Percentiles rank a stretch among this genome's conserved stretches.
These are phyloP conservation scores for Habropoda laboriosa DNA, from an alignment of 1,140 invertebrate species.

Conservation along the genomic window DNA sequence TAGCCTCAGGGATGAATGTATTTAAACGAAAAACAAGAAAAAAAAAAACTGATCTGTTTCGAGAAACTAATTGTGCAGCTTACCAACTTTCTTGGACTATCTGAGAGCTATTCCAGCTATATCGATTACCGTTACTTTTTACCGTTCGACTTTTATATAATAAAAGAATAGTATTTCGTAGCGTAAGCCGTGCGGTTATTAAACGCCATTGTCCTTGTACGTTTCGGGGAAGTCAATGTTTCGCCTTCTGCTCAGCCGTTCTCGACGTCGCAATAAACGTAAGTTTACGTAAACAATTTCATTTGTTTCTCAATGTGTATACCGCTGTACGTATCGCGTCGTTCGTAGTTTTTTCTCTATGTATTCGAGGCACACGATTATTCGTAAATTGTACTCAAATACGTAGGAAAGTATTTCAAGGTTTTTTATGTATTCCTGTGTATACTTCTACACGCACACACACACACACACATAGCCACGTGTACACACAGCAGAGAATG, in stretches of 20 bases:
- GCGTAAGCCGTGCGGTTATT: no score
- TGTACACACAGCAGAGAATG: slow-evolving; percentile 1
- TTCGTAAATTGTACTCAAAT: slow-evolving; percentile 41
- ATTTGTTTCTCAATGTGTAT: slow-evolving; percentile 3
- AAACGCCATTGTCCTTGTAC: not conserved
- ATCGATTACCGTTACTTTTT: slow-evolving; percentile 16
- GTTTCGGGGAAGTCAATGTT: not conserved
- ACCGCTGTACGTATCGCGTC: not conserved
- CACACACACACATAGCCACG: no score
- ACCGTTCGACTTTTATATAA: slow-evolving; percentile 2
- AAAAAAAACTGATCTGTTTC: no score
- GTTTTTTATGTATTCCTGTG: slow-evolving; percentile 29
- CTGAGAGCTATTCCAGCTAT: slow-evolving; percentile 19
- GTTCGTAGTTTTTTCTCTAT: slow-evolving; percentile 22
- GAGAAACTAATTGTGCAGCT: no score
- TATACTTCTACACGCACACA: no score
- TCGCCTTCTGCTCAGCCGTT: not conserved
- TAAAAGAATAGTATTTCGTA: no score
- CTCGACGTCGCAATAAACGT: not conserved
- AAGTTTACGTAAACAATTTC: not conserved
- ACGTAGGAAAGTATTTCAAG: slow-evolving; percentile 47
- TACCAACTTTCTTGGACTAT: slow-evolving; percentile 21
- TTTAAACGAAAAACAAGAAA: no score
- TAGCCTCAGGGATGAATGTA: slow-evolving; percentile 29
- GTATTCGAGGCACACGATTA: slow-evolving; percentile 27